These are phyloP conservation scores for Ceraclea dissimilis DNA, from an alignment of 2,888 invertebrate species.

Conservation along the genomic window DNA sequence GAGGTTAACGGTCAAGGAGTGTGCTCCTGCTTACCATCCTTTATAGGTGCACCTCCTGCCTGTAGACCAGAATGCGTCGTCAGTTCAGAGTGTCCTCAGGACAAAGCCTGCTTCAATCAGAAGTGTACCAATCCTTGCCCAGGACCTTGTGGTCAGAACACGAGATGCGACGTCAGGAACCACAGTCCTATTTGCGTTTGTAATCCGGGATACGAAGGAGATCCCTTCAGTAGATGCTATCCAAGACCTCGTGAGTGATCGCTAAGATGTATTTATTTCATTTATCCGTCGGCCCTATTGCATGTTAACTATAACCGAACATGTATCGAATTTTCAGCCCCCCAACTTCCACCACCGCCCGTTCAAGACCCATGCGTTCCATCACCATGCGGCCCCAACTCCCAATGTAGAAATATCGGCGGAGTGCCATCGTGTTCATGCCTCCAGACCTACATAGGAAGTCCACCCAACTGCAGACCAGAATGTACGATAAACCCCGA, in stretches of 20 bases:
- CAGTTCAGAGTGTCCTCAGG: constrained; percentile 61
- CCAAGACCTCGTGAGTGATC: constrained; percentile 43
- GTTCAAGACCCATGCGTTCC: constrained; percentile 54
- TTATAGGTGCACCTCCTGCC: constrained; percentile 57
- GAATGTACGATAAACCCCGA: constrained; percentile 67
- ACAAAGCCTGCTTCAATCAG: constrained; percentile 59
- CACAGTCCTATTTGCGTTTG: constrained; percentile 68
- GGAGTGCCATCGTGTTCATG: constrained; percentile 60
- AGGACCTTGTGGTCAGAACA: constrained; percentile 64
- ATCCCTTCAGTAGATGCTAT: constrained; percentile 58
- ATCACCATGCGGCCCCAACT: constrained; percentile 60
- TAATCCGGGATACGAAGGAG: constrained; percentile 51
- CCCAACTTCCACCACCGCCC: constrained; percentile 40
- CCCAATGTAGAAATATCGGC: constrained; percentile 54
- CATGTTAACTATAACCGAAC: background rate
- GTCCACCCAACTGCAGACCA: constrained; percentile 62
- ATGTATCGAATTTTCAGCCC: constrained; percentile 34
- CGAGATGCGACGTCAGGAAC: constrained; percentile 64
- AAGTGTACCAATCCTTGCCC: constrained; percentile 66
- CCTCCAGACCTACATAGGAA: constrained; percentile 57
- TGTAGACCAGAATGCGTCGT: constrained; percentile 68
- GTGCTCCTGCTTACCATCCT: constrained; percentile 61
- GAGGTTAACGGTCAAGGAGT: constrained; percentile 62
- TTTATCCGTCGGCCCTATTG: no score
- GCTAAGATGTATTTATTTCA: background rate